Base-by-base conservation (phyloP, 2,888 invertebrate species). In the Salticus scenicus region DNA sequence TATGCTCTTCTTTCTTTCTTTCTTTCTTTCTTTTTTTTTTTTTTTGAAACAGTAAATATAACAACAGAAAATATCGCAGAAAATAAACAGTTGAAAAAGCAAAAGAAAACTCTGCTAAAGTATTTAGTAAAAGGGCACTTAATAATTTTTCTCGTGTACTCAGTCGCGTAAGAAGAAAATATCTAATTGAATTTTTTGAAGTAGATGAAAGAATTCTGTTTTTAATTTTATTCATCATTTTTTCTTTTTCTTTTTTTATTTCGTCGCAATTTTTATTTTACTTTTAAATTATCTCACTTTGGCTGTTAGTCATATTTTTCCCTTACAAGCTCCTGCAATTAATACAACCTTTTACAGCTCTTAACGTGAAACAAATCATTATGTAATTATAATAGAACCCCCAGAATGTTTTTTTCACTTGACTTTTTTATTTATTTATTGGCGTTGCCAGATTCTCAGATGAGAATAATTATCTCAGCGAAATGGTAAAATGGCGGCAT, bases 161-260 rank as follows among this genome's bases (percentile, higher is more conserved):
- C 14, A 75, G 64, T 75, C 63, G 63, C 70, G 81, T 81, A 75
- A 82, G 75, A 75, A 71, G 82, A 76, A 82, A 82, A 76, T 70
- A 71, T 82, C 71, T 82, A 82, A 82, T 82, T 82, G 82, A 82
- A 82, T 82, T 82, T 82, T 64, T 69, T 69, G 64, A 64, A 67
- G 51, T 33, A 76, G 75, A 82, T 82, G 82, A 82, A 82, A 82
- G 75, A 70, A 64, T 64, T 71, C 42, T 30, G 47, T 41, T 80
- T 73, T 73, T 63, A 74, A 71, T 64, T 76, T 76, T 75, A 63
- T 75, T 20, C n/a, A 17, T 0, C 41, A 72, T 77, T 77, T 77
- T 74, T 74, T 51, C 2, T 24, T 24, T 1, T 24, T 7, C 5
- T 57, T 57, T 57, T 57, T 57, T 57, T 57, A n/a, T n/a, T n/a